Evolutionary conservation across 2,797 vertebrate genomes (phyloP).

Genomic region (Falco rusticolus): DNA sequence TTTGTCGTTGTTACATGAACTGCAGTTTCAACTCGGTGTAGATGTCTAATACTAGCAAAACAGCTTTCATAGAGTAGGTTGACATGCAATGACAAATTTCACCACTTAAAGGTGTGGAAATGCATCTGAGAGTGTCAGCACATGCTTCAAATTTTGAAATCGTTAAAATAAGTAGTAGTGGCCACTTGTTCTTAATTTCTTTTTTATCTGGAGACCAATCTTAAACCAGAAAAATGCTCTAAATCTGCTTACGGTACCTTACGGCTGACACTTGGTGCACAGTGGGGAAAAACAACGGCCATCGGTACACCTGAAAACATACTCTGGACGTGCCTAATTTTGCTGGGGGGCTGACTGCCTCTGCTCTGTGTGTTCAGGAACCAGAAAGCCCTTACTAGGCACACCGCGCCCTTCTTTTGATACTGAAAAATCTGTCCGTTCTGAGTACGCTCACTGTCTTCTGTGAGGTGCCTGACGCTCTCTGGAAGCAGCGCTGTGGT

Average conservation of each 20-base stretch:
- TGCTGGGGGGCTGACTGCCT: neutral
- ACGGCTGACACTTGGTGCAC: neutral
- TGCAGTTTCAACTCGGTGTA: neutral
- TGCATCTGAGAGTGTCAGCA: neutral
- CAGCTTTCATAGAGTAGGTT: neutral
- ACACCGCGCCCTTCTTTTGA: neutral
- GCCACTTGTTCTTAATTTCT: neutral
- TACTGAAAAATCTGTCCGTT: neutral
- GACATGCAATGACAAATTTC: neutral
- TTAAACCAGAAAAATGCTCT: neutral
- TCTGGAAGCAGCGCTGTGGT: neutral
- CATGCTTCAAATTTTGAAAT: neutral
- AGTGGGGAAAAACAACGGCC: neutral
- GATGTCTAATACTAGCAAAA: neutral
- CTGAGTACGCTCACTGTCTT: neutral
- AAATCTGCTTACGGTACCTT: neutral
- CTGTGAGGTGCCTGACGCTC: neutral
- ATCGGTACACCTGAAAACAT: neutral
- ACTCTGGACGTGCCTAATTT: neutral
- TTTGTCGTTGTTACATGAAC: neutral
- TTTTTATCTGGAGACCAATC: neutral
- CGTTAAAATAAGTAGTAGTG: neutral
- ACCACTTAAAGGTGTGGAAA: neutral
- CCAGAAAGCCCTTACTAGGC: neutral
- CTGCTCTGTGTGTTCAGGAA: neutral